Evolutionary conservation across 2,113 vertebrate species (phyloP).

Genomic region (Lota lota): DNA sequence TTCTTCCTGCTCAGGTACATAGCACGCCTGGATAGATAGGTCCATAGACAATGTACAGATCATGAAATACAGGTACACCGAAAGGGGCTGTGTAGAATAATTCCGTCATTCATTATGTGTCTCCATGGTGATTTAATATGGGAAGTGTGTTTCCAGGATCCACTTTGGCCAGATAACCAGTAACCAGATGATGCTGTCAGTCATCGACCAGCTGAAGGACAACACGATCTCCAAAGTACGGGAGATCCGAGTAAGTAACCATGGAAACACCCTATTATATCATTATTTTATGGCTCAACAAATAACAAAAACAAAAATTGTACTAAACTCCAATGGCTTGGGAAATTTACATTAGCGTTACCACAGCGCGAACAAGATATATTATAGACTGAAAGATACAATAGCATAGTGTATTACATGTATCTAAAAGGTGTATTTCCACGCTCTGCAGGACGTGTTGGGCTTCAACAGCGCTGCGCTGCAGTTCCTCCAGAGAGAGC

Average conservation of each 20-base stretch:
- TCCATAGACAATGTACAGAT: background rate
- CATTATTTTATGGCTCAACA: too few species aligned
- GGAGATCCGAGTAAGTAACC: slow-evolving; percentile 81
- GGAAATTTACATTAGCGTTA: background rate
- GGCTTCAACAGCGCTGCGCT: slow-evolving; percentile 93
- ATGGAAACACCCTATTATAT: too few species aligned
- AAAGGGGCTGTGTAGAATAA: too few species aligned
- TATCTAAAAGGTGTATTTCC: slow-evolving; percentile 1
- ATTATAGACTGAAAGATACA: too few species aligned
- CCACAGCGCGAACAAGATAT: too few species aligned
- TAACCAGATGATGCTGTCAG: slow-evolving; percentile 89
- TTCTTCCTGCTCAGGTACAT: too few species aligned
- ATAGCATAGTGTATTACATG: background rate
- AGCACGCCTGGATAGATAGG: background rate
- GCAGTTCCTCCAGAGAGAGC: slow-evolving; percentile 87
- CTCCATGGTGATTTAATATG: too few species aligned
- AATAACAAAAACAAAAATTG: too few species aligned
- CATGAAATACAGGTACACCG: too few species aligned
- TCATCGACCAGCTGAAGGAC: slow-evolving; percentile 86
- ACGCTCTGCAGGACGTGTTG: slow-evolving; percentile 79
- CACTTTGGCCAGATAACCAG: slow-evolving; percentile 94
- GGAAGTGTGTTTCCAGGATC: slow-evolving; percentile 71
- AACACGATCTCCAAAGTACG: slow-evolving; percentile 87
- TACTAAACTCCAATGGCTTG: too few species aligned
- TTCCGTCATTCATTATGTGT: too few species aligned